A percentile compares a stretch with the other conserved stretches of the same genome.
phyloP scores from a whole-genome alignment of 2,888 invertebrate species.

The Ophion ellenae region DNA sequence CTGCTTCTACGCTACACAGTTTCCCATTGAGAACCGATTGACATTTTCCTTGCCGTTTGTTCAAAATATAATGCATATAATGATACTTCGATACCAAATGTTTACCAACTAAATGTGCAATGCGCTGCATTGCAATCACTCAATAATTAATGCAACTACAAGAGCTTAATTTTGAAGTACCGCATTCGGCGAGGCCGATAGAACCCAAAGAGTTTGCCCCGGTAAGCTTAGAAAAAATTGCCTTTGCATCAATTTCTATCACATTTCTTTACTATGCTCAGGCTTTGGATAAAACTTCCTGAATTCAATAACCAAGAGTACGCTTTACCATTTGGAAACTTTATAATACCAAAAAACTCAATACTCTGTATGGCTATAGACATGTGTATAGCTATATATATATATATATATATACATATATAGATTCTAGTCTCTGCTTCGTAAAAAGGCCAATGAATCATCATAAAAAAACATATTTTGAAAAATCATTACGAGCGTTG shows the following conservation, averaged over 20 bases:
- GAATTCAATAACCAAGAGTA: neutral
- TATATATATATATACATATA: neutral
- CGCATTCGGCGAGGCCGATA: too few species aligned
- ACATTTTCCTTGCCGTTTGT: too few species aligned
- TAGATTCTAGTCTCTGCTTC: neutral
- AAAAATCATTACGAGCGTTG: neutral
- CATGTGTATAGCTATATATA: neutral
- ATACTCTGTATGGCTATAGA: conserved; percentile 15
- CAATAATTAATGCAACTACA: too few species aligned
- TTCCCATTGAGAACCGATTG: too few species aligned
- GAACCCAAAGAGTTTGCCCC: too few species aligned
- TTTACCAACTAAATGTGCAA: too few species aligned
- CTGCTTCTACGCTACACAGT: too few species aligned
- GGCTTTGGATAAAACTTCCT: neutral
- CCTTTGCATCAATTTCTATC: neutral
- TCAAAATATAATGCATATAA: too few species aligned
- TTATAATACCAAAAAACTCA: conserved; percentile 2
- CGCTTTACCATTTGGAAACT: neutral
- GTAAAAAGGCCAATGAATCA: conserved; percentile 1
- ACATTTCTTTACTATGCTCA: neutral
- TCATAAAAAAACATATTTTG: neutral
- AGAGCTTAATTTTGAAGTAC: too few species aligned
- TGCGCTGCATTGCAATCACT: too few species aligned
- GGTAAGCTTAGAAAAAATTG: neutral
- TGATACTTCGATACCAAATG: too few species aligned